Evolutionary conservation across 2,113 vertebrate species (phyloP).

Genomic region (Antigone vipio): DNA sequence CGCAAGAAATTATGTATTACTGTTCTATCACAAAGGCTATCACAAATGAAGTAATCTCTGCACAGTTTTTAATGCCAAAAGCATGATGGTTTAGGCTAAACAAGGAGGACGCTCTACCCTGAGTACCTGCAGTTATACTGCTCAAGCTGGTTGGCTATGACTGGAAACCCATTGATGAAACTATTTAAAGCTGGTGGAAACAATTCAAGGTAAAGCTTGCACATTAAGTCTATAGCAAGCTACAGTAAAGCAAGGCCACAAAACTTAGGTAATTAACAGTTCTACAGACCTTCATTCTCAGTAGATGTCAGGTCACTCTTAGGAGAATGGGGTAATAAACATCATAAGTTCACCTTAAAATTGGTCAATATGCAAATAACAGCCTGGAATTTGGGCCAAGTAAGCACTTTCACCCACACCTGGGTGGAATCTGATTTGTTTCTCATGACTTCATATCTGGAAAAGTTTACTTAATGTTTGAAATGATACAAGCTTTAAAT

Average conservation of each 20-base stretch:
- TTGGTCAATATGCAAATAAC: slow-evolving; percentile 4
- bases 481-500: neutral
- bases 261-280: neutral
- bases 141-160: neutral
- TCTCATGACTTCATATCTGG: neutral
- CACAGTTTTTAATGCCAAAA: neutral
- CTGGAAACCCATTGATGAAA: neutral
- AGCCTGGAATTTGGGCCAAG: neutral
- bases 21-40: neutral
- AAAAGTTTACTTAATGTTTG: neutral
- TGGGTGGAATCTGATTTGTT: neutral
- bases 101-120: neutral
- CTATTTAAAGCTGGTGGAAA: neutral
- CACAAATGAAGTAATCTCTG: neutral
- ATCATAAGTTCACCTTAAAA: slow-evolving; percentile 24
- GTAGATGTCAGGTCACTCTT: neutral
- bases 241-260: neutral
- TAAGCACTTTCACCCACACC: neutral
- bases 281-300: neutral
- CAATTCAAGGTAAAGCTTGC: neutral
- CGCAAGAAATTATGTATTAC: neutral
- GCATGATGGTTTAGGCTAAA: neutral
- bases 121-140: neutral
- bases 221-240: neutral
- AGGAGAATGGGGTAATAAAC: neutral